phyloP scores from a whole-genome alignment of 2,113 vertebrate genomes.

The Sus scrofa region T2T-Sscrofa CM000825.6:68039001-68039500 shows the following conservation, averaged over 20 bases:
- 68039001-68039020: neutral
- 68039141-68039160: neutral
- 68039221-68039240: neutral
- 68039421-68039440: neutral
- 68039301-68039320: neutral
- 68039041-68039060: fast-evolving
- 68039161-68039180: neutral
- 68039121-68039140: neutral
- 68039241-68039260: neutral
- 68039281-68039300: neutral
- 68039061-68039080: neutral
- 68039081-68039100: neutral
- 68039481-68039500: neutral
- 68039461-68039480: neutral
- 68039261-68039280: neutral
- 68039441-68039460: neutral
- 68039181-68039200: neutral
- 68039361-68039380: neutral
- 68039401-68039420: fast-evolving
- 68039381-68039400: neutral
- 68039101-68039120: neutral
- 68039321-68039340: neutral
- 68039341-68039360: neutral
- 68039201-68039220: neutral
- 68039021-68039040: fast-evolving